Evolutionary conservation across 2,888 invertebrate genomes (phyloP), one percentile per base, ranked within the genome.

Genomic region (Rotaria socialis): DNA sequence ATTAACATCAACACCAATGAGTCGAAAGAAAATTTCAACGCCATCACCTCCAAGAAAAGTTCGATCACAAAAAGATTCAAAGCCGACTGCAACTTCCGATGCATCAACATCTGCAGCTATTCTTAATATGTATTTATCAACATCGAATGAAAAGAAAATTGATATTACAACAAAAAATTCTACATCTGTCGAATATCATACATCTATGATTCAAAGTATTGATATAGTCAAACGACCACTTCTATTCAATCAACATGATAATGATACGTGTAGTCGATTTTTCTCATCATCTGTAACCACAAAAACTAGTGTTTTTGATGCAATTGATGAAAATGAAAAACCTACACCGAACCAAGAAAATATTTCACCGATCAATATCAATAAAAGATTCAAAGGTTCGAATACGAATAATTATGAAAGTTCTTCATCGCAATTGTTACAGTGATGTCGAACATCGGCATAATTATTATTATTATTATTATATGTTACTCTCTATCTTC

Each of bases 221-320:
- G 47, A 80, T 47, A 14, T 80, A 1, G 80, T 80, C 4, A 47
- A 80, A 80, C 43, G 47, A n/a, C 80, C 43, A 24, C 22, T 47
- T 6, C 8, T 43, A 11, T 80, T 80, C n/a, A 47, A 80, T 80
- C 43, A 47, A 80, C 8, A 80, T 6, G 80, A 80, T n/a, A 22
- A 80, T 24, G 80, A 80, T 47, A 80, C 41, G n/a, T 47, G 22
- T 24, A 80, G 80, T 80, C 80, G 80, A 80, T 80, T 80, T 47
- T 80, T 80, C 47, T 47, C 80, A n/a, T 47, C 43, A 24, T 47
- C 47, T 24, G 7, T 24, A 2, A 19, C 8, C 47, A 80, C 47
- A 0, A 80, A 80, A 10, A 80, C 43, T 24, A 80, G 80, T 80
- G 22, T 80, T 47, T 80, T 80, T 80, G 80, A 80, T 47, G 43